Evolutionary conservation across 2,888 invertebrate species (phyloP).

Genomic region (Priocnemis perturbator): DNA sequence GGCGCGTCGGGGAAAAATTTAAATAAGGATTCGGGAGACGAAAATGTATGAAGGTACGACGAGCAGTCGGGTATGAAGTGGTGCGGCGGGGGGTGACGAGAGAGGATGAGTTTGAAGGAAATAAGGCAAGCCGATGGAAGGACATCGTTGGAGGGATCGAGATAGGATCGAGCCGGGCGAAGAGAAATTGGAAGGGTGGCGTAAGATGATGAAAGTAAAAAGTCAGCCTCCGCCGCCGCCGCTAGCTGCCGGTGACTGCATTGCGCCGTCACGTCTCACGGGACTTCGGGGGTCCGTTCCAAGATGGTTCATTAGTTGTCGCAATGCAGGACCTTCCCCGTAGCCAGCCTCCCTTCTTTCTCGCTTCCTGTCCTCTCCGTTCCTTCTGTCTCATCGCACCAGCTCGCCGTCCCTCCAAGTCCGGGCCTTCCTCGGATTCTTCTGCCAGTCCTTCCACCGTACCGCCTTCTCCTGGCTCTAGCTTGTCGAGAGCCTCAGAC

Average conservation of each 20-base stretch:
- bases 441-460: slow-evolving; percentile 30
- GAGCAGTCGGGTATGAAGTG: background rate
- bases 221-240: slow-evolving; percentile 40
- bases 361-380: slow-evolving; percentile 15
- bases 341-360: slow-evolving; percentile 26
- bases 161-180: slow-evolving; percentile 41
- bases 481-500: slow-evolving; percentile 53
- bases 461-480: slow-evolving; percentile 29
- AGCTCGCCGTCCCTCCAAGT: background rate
- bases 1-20: background rate
- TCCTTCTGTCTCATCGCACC: slow-evolving; percentile 10
- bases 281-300: slow-evolving; percentile 70
- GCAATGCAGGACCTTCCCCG: slow-evolving; percentile 72
- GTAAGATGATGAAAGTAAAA: slow-evolving; percentile 51
- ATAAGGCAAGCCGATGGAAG: slow-evolving; percentile 30
- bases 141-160: slow-evolving; percentile 27
- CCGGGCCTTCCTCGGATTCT: slow-evolving; percentile 7
- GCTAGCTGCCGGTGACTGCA: slow-evolving; percentile 64
- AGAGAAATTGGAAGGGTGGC: slow-evolving; percentile 53
- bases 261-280: slow-evolving; percentile 74
- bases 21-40: background rate
- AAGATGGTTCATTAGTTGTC: slow-evolving; percentile 75
- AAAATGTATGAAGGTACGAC: slow-evolving; percentile 3
- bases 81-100: background rate
- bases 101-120: slow-evolving; percentile 35